Base-by-base conservation (phyloP, 2,888 invertebrate species). In the Caenorhabditis becei region DNA sequence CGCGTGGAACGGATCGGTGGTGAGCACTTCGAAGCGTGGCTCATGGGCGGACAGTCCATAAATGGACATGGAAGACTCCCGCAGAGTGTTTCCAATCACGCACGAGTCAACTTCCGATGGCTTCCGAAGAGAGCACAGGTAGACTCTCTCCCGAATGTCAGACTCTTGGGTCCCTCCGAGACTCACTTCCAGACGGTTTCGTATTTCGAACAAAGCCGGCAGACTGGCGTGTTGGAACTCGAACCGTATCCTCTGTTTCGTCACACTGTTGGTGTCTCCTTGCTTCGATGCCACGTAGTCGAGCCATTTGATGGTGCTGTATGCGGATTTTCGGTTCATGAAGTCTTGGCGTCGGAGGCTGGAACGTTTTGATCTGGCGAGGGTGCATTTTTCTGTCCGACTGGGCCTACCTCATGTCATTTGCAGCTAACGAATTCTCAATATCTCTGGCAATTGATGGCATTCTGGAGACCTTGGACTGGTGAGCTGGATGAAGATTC, bases 201-300 rank as follows among this genome's bases (percentile, higher is more conserved):
- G 56, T 51, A 80, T 80, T 56, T 80, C 80, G 53, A 80, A 75
- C 0, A 80, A 51, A 0, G 80, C 79, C 26, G 72, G 67, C 11
- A 79, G 71, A 37, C 72, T 72, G 1, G 79, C 79, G 24, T 79
- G 79, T 28, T 79, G 79, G 28, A 74, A 80, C 28, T 80, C 80
- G 53, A 80, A 80, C 53, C 75, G 63, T 65, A 80, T 74, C 26
- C 59, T 37, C 20, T 80, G 62, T 28, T 77, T 71, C 11, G 66
- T 58, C 10, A 80, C 77, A 37, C 72, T 59, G 18, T 69, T 79
- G 49, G 75, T 79, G 18, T 79, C 77, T 10, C 75, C 77, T 7
- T 66, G 69, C 28, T 61, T 66, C 11, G 74, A 74, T 5, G 62
- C 75, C n/a, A 82, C 79, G 32, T 69, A 71, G 44, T 82, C 75